A percentile compares a stretch with the other conserved stretches of the same genome.
Conservation (phyloP, 2,113 vertebrate genomes). For the Zingel zingel region DNA sequence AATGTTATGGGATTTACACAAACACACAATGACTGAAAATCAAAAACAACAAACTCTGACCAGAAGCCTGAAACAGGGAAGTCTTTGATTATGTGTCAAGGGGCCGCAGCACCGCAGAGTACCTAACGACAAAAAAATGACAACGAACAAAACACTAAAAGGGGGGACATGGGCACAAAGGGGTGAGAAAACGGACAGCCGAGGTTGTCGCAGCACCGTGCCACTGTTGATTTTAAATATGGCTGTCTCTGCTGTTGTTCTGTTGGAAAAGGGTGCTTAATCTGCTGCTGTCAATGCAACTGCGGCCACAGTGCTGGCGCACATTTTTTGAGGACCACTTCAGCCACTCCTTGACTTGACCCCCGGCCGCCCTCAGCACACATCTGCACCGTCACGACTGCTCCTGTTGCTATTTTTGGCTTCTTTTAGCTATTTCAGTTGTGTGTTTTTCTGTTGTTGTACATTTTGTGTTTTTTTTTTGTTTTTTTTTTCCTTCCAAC, state of each 20-base stretch:
- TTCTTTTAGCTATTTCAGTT: slow-evolving; percentile 73
- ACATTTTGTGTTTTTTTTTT: slow-evolving; percentile 64
- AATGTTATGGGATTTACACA: slow-evolving; percentile 61
- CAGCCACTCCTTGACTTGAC: slow-evolving; percentile 63
- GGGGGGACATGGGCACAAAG: slow-evolving; percentile 30
- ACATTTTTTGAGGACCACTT: slow-evolving; percentile 73
- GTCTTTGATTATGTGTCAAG: slow-evolving; percentile 56
- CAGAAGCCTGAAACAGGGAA: slow-evolving; percentile 55
- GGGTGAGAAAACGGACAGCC: slow-evolving; percentile 30
- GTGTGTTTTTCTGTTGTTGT: slow-evolving; percentile 68
- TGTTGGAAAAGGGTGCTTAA: slow-evolving; percentile 66
- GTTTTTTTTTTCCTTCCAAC: not conserved
- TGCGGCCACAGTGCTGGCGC: slow-evolving; percentile 53
- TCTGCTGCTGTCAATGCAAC: slow-evolving; percentile 76
- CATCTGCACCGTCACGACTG: slow-evolving; percentile 62
- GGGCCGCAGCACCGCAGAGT: slow-evolving; percentile 59
- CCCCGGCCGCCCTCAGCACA: slow-evolving; percentile 53
- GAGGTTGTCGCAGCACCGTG: slow-evolving; percentile 53
- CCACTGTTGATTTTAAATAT: slow-evolving; percentile 70
- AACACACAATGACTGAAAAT: slow-evolving; percentile 67
- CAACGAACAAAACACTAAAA: slow-evolving; percentile 51
- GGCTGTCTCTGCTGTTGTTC: slow-evolving; percentile 67
- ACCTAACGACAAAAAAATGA: slow-evolving; percentile 52
- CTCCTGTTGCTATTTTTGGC: slow-evolving; percentile 74
- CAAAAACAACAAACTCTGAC: slow-evolving; percentile 67